Base-by-base conservation (phyloP, 2,888 invertebrate genomes). In the Embidobia sp. region DNA sequence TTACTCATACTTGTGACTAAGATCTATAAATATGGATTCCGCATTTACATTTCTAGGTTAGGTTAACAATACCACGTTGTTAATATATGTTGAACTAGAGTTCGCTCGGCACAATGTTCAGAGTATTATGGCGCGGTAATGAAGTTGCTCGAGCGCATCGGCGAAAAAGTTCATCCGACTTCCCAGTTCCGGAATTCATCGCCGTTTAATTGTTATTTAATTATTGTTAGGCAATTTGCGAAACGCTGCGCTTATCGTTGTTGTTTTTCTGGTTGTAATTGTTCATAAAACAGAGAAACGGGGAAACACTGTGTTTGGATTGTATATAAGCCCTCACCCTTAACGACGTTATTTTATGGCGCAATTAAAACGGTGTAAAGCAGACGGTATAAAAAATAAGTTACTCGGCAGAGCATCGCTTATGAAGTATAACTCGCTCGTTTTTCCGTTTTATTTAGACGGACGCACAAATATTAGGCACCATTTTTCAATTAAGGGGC, bases 1-100 rank as follows among this genome's bases (percentile, higher is more conserved):
- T 70, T 51, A 44, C 70, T 70, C 61, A 44, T 59, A 69, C 22
- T 69, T 49, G 51, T 44, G 51, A 69, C 69, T 59, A 42, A 61
- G 61, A 61, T 61, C 49, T 63, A 72, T 72, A 72, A 72, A 72
- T 72, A 63, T 72, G 70, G 70, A 72, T 72, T 53, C 15, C 13
- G 29, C 35, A 72, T 70, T 70, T 61, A 51, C 70, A 70, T 53
- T 70, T 61, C 70, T 37, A 63, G 53, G 53, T 63, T 63, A 61
- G 19, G 35, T 63, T 72, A 63, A 61, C 70, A 72, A 72, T 51
- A 59, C 26, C 13, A 18, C 29, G 53, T 35, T 72, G 63, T 51
- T 72, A 59, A 72, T 72, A 31, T 53, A 72, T 55, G 61, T 72
- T 29, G 19, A 40, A 72, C 61, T 40, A 22, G 33, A 61, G 33